Evolutionary conservation across 2,888 invertebrate genomes (phyloP).

Genomic region (Phasia obesa): DNA sequence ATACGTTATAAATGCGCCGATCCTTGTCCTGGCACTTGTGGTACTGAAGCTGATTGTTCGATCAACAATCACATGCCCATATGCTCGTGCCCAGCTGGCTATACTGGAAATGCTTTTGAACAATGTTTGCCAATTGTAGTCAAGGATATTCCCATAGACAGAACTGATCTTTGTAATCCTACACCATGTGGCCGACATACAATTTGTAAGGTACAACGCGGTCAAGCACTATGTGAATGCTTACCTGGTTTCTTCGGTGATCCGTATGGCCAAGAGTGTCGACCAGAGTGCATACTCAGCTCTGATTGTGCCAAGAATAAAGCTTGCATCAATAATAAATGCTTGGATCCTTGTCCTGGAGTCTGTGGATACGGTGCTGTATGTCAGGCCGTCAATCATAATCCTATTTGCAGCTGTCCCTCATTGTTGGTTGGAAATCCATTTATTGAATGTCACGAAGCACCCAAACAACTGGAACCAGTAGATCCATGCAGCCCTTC

Average conservation of each 20-base stretch:
- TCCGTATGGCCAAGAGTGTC: constrained; percentile 87
- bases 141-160: constrained; percentile 74
- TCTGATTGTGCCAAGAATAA: constrained; percentile 89
- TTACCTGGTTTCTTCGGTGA: constrained; percentile 89
- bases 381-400: constrained; percentile 92
- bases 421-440: constrained; percentile 90
- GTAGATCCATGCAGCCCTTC: constrained; percentile 92
- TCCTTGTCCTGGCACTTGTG: constrained; percentile 92
- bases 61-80: constrained; percentile 87
- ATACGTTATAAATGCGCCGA: constrained; percentile 91
- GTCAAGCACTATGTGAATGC: constrained; percentile 88
- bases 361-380: constrained; percentile 90
- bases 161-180: constrained; percentile 85
- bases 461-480: constrained; percentile 79
- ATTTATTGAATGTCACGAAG: constrained; percentile 86
- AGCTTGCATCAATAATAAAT: constrained; percentile 91
- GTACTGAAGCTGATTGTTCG: constrained; percentile 90
- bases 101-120: constrained; percentile 86
- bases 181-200: constrained; percentile 92
- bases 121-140: constrained; percentile 82
- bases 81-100: constrained; percentile 86
- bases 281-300: constrained; percentile 92
- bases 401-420: constrained; percentile 92
- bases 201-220: constrained; percentile 85
- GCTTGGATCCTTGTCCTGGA: constrained; percentile 90